These are phyloP conservation scores for Abrostola triplasia DNA, from an alignment of 2,888 invertebrate genomes.

Conservation along the genomic window DNA sequence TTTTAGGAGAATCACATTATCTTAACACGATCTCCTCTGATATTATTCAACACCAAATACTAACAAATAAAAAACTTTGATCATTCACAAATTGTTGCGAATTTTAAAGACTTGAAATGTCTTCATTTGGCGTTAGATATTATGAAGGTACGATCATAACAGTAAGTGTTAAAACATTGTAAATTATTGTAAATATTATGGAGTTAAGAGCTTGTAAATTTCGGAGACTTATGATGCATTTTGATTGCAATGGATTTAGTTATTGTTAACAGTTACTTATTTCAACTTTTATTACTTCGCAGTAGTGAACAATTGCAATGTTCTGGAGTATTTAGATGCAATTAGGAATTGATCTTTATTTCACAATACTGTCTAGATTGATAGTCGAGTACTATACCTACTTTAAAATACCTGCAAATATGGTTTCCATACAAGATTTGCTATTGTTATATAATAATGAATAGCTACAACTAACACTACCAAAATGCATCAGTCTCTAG, in stretches of 20 bases:
- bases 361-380: too few relatives aligned
- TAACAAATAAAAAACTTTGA: background rate
- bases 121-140: background rate
- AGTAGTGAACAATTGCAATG: background rate
- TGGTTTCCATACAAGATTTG: background rate
- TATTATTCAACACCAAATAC: conserved; percentile 5
- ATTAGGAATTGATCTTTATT: too few relatives aligned
- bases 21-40: conserved; percentile 15
- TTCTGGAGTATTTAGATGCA: too few relatives aligned
- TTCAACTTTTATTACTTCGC: background rate
- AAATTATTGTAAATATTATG: conserved; percentile 54
- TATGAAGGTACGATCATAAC: conserved; percentile 1
- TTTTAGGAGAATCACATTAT: conserved; percentile 22
- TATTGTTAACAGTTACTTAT: background rate
- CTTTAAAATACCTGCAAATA: too few relatives aligned
- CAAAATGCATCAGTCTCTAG: conserved; percentile 4
- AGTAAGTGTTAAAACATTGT: conserved; percentile 25
- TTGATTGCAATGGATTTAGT: conserved; percentile 1
- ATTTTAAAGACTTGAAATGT: background rate
- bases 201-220: conserved; percentile 32
- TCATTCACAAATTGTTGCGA: conserved; percentile 1
- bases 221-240: conserved; percentile 14
- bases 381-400: too few relatives aligned
- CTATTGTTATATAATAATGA: too few relatives aligned
- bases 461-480: background rate